These are phyloP conservation scores for Cathartes aura DNA, from an alignment of 2,113 vertebrate species.

Conservation along the genomic window DNA sequence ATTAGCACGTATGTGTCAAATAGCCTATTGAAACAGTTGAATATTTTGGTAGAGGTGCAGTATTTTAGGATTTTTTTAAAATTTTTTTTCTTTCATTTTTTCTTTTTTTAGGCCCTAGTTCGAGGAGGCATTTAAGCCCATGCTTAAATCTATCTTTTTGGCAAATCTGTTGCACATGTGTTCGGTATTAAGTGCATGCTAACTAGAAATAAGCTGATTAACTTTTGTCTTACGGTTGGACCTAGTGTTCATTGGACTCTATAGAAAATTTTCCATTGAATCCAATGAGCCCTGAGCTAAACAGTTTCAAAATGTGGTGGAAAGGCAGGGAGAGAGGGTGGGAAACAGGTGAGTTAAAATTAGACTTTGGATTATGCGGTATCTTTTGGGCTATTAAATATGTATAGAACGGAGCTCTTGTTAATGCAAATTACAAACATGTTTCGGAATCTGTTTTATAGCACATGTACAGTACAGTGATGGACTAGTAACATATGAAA, in stretches of 20 bases:
- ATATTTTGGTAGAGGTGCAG: background rate
- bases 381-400: constrained; percentile 31
- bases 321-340: background rate
- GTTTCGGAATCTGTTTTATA: constrained; percentile 30
- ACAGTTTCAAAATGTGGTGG: background rate
- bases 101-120: background rate
- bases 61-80: background rate
- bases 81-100: background rate
- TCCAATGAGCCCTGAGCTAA: background rate
- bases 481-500: constrained; percentile 51
- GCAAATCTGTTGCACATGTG: constrained; percentile 16
- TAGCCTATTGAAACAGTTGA: background rate
- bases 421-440: constrained; percentile 45
- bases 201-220: constrained; percentile 44
- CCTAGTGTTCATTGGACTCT: background rate
- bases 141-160: background rate
- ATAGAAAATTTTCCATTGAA: background rate
- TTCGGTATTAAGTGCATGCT: constrained; percentile 35
- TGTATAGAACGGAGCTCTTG: background rate
- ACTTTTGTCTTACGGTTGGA: background rate
- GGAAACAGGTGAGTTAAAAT: constrained; percentile 41
- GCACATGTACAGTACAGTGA: background rate
- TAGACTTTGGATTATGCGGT: background rate
- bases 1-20: background rate
- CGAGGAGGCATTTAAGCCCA: background rate